Evolutionary conservation across 1,140 invertebrate genomes (phyloP).

Genomic region (Euborellia annulipes): DNA sequence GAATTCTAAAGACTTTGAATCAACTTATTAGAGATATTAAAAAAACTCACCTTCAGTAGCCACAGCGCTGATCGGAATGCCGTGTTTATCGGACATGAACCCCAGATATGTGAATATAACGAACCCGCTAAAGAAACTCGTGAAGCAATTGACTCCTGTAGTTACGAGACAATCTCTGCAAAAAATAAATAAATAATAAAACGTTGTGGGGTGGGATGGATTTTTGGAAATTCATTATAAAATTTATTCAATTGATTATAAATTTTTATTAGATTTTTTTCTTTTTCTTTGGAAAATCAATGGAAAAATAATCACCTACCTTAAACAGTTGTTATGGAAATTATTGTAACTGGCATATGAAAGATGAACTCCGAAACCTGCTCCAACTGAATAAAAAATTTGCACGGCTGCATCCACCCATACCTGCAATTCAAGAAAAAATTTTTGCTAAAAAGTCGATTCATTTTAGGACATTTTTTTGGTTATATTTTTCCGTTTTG

Average conservation of each 20-base stretch:
- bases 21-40: too few species aligned
- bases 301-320: too few species aligned
- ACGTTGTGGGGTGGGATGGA: too few species aligned
- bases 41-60: slow-evolving; percentile 64
- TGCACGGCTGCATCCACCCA: slow-evolving; percentile 86
- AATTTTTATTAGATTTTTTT: too few species aligned
- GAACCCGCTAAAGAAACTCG: slow-evolving; percentile 83
- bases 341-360: slow-evolving; percentile 81
- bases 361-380: slow-evolving; percentile 79
- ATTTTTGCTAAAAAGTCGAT: too few species aligned
- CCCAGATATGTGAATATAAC: slow-evolving; percentile 90
- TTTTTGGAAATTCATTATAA: too few species aligned
- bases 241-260: too few species aligned
- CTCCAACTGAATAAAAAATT: slow-evolving; percentile 82
- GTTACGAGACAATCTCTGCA: slow-evolving; percentile 56
- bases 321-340: slow-evolving; percentile 71
- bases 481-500: too few species aligned
- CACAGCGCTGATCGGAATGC: slow-evolving; percentile 65
- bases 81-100: slow-evolving; percentile 71
- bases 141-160: slow-evolving; percentile 64
- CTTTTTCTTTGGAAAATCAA: too few species aligned
- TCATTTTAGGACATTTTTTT: too few species aligned
- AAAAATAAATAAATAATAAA: too few species aligned
- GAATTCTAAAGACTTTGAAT: too few species aligned
- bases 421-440: slow-evolving; percentile 44